Conservation (phyloP, 2,888 invertebrate species). For the Augiades crinisus region DNA sequence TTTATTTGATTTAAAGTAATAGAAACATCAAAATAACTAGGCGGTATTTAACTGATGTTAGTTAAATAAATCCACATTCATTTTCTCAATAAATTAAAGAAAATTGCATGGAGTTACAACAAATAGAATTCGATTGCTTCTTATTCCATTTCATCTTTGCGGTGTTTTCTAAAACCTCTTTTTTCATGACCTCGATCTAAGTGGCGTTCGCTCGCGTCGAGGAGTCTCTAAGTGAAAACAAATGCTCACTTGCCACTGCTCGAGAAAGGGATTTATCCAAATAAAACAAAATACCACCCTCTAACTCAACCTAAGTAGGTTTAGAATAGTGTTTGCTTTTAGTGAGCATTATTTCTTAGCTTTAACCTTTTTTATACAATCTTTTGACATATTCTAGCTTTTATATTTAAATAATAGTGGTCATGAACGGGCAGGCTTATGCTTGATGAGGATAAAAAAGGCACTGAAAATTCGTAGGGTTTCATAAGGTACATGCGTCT, state of each 20-base stretch:
- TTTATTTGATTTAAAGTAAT: neutral
- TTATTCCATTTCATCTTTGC: neutral
- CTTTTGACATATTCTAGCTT: no score
- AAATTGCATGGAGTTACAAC: no score
- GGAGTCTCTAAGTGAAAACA: conserved; percentile 58
- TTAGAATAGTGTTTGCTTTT: neutral
- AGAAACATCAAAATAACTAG: no score
- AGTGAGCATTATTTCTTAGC: neutral
- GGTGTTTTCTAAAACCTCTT: conserved; percentile 5
- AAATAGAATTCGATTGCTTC: neutral
- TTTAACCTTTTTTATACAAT: neutral
- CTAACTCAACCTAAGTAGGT: neutral
- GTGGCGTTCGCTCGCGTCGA: conserved; percentile 14
- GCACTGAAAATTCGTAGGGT: no score
- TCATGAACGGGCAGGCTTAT: no score
- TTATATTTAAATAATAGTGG: no score
- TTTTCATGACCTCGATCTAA: conserved; percentile 15
- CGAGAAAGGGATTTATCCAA: conserved; percentile 50
- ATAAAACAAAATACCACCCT: conserved; percentile 7
- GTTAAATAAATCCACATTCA: neutral
- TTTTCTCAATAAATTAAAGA: neutral
- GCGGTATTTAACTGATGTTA: neutral
- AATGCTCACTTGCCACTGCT: conserved; percentile 50
- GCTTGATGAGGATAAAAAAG: no score
- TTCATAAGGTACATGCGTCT: no score